Evolutionary conservation across 2,888 invertebrate species (phyloP).

Genomic region (Platynereis dumerilii): DNA sequence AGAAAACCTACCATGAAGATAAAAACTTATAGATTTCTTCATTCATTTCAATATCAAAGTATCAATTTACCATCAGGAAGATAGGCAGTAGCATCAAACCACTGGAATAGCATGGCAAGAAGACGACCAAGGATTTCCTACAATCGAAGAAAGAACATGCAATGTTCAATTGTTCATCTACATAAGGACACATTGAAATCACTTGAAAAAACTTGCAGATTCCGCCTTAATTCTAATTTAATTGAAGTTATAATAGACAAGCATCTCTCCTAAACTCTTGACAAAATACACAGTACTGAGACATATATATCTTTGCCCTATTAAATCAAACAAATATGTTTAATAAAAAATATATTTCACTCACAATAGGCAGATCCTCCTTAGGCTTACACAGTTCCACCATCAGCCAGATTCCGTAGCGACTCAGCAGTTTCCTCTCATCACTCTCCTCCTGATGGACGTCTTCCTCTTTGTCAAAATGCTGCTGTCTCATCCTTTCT

Average conservation of each 20-base stretch:
- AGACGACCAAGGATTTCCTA: slow-evolving; percentile 79
- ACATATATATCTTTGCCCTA: no score
- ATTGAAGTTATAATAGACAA: no score
- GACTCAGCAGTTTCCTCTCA: slow-evolving; percentile 58
- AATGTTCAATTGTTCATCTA: background rate
- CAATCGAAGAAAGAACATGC: no score
- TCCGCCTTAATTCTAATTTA: no score
- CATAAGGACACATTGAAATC: background rate
- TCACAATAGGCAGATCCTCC: slow-evolving; percentile 64
- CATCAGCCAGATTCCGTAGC: slow-evolving; percentile 95
- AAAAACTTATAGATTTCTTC: background rate
- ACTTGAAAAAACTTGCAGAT: background rate
- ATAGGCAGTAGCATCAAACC: slow-evolving; percentile 98
- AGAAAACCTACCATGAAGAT: no score
- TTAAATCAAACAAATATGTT: no score
- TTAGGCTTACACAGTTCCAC: slow-evolving; percentile 79
- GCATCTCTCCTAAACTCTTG: no score
- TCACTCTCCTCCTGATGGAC: slow-evolving; percentile 47
- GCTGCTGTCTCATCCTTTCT: slow-evolving; percentile 38
- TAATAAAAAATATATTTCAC: no score
- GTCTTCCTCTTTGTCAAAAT: slow-evolving; percentile 66
- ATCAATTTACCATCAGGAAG: slow-evolving; percentile 83
- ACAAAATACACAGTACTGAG: no score
- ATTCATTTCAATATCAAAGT: no score
- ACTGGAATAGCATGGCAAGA: slow-evolving; percentile 95